A percentile compares a stretch with the other conserved stretches of the same genome.
Evolutionary conservation across 1,140 invertebrate genomes (phyloP).

Genomic region (Manduca sexta): DNA sequence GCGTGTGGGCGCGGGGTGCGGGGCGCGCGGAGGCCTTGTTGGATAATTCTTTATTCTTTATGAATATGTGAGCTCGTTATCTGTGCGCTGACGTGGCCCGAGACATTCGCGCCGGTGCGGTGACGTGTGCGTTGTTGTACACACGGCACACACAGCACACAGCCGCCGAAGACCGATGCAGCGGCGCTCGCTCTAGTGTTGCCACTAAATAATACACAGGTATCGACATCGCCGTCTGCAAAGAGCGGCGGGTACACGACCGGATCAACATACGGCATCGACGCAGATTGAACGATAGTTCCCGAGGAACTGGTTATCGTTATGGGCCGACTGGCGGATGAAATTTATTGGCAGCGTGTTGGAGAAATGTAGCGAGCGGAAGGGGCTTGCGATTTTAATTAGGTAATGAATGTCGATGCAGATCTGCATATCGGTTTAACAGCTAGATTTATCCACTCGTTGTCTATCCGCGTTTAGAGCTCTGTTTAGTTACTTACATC

Average conservation of each 20-base stretch:
- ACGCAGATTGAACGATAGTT: conserved; percentile 72
- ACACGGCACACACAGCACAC: conserved; percentile 11
- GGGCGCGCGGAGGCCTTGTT: conserved; percentile 45
- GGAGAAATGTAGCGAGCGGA: conserved; percentile 72
- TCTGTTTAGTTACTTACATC: conserved; percentile 32
- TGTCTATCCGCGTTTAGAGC: conserved; percentile 32
- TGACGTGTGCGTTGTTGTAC: conserved; percentile 19
- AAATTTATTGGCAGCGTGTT: conserved; percentile 71
- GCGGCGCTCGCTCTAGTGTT: conserved; percentile 51
- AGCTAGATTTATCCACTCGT: conserved; percentile 66
- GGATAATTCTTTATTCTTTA: conserved; percentile 72
- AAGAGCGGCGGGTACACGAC: conserved; percentile 68
- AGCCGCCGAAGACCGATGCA: too few species aligned
- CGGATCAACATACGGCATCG: conserved; percentile 71
- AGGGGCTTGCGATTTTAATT: conserved; percentile 72
- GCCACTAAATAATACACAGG: conserved; percentile 71
- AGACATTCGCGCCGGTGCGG: conserved; percentile 48
- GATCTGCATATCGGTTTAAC: conserved; percentile 71
- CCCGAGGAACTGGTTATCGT: conserved; percentile 73
- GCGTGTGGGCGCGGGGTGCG: conserved; percentile 11
- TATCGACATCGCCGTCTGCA: conserved; percentile 65
- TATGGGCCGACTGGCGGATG: conserved; percentile 70
- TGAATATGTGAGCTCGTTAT: conserved; percentile 73
- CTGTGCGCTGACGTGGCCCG: conserved; percentile 56
- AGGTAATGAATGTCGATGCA: conserved; percentile 72